These are phyloP conservation scores for Mythimna lalbum DNA, from an alignment of 2,888 invertebrate species.

Conservation along the genomic window DNA sequence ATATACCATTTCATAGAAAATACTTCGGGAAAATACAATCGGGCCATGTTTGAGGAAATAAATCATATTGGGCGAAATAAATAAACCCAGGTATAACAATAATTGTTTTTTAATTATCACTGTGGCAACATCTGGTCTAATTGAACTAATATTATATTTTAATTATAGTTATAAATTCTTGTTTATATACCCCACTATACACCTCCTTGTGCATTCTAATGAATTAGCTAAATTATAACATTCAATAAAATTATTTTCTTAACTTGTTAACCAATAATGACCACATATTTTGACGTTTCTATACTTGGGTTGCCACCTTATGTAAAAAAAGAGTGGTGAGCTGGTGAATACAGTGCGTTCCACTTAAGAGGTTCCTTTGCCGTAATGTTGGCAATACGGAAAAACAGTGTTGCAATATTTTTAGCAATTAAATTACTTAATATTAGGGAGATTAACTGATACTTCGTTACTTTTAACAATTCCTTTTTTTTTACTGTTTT, in stretches of 20 bases:
- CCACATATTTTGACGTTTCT: slow-evolving; percentile 1
- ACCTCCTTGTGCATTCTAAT: slow-evolving; percentile 25
- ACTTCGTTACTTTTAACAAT: too few relatives aligned
- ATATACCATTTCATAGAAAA: too few relatives aligned
- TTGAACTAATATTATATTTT: slow-evolving; percentile 53
- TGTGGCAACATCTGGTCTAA: slow-evolving; percentile 72
- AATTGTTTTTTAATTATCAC: slow-evolving; percentile 78
- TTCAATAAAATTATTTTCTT: not conserved
- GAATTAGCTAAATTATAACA: slow-evolving; percentile 3
- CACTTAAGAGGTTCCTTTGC: too few relatives aligned
- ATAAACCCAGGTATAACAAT: slow-evolving; percentile 52
- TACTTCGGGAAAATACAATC: too few relatives aligned
- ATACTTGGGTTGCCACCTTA: not conserved
- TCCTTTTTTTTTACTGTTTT: too few relatives aligned
- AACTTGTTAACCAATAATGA: not conserved
- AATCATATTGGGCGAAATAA: not conserved
- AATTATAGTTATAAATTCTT: slow-evolving; percentile 55
- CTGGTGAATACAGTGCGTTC: too few relatives aligned
- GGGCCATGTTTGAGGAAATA: too few relatives aligned
- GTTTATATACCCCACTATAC: slow-evolving; percentile 41
- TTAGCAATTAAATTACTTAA: too few relatives aligned
- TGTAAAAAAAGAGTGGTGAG: not conserved
- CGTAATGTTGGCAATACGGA: too few relatives aligned
- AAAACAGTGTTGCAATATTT: too few relatives aligned
- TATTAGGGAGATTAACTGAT: too few relatives aligned